Conservation (phyloP, 2,888 invertebrate genomes). For the Heliconius sara region DNA sequence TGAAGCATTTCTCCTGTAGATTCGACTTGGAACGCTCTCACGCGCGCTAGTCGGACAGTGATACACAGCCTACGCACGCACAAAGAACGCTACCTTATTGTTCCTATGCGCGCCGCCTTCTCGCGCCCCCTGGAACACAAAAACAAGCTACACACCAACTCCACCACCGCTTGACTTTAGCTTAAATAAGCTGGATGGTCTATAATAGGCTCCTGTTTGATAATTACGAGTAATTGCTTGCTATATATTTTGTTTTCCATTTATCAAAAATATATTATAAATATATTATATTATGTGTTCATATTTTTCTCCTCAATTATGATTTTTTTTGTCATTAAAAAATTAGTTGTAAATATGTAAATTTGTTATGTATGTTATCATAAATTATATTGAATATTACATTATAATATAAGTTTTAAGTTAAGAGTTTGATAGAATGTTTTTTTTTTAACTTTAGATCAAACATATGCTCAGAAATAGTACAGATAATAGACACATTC, state of each 20-base stretch:
- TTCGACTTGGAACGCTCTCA: constrained; percentile 77
- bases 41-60: constrained; percentile 82
- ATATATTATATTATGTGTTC: not conserved
- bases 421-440: too few species aligned
- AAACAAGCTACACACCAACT: constrained; percentile 79
- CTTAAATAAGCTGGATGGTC: constrained; percentile 34
- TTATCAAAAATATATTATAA: not conserved
- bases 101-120: constrained; percentile 79
- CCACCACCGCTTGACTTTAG: constrained; percentile 63
- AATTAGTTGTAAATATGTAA: too few species aligned
- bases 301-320: not conserved
- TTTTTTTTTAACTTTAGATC: too few species aligned
- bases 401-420: too few species aligned
- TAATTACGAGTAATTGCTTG: not conserved
- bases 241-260: not conserved
- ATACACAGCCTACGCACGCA: constrained; percentile 85
- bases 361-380: not conserved
- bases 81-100: constrained; percentile 83
- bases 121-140: constrained; percentile 83
- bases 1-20: constrained; percentile 55
- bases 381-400: not conserved
- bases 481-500: not conserved
- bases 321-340: not conserved
- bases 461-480: too few species aligned
- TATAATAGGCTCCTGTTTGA: constrained; percentile 1